Evolutionary conservation across 2,113 vertebrate species (phyloP).

Genomic region (Harpagus bidentatus): DNA sequence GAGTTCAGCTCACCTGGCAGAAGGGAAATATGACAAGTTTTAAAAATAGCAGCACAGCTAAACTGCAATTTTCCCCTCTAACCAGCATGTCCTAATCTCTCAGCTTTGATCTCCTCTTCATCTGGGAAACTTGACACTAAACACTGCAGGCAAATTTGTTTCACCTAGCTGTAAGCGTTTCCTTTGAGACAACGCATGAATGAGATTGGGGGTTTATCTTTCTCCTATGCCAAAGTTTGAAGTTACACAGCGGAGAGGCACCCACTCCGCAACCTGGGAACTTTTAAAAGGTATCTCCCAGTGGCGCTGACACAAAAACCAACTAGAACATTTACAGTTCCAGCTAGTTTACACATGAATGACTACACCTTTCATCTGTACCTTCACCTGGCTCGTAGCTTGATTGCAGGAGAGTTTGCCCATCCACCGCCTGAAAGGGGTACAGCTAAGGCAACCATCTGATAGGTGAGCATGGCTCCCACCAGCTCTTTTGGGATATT

Average conservation of each 20-base stretch:
- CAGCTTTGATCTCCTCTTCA: slow-evolving; percentile 45
- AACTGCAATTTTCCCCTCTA: slow-evolving; percentile 52
- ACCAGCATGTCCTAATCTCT: slow-evolving; percentile 45
- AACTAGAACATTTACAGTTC: neutral
- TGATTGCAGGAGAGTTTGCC: fast-evolving
- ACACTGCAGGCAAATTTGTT: slow-evolving; percentile 31
- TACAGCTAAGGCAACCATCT: neutral
- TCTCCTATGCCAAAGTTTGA: neutral
- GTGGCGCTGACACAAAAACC: neutral
- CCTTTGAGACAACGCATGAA: neutral
- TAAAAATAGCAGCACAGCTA: slow-evolving; percentile 48
- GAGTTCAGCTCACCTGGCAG: slow-evolving; percentile 32
- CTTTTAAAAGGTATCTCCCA: neutral
- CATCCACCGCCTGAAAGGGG: fast-evolving
- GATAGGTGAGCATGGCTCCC: neutral
- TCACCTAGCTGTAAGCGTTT: neutral
- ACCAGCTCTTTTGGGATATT: neutral
- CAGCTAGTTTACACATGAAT: neutral
- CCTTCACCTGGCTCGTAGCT: fast-evolving
- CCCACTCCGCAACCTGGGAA: neutral
- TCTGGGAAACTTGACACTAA: slow-evolving; percentile 40
- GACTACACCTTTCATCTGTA: neutral
- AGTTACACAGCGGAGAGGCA: neutral
- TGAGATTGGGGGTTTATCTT: neutral
- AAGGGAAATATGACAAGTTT: slow-evolving; percentile 32